Percentiles rank a stretch among this genome's conserved stretches.
These are phyloP conservation scores for Thinocorus orbignyianus DNA, from an alignment of 2,113 vertebrate species.

Conservation along the genomic window DNA sequence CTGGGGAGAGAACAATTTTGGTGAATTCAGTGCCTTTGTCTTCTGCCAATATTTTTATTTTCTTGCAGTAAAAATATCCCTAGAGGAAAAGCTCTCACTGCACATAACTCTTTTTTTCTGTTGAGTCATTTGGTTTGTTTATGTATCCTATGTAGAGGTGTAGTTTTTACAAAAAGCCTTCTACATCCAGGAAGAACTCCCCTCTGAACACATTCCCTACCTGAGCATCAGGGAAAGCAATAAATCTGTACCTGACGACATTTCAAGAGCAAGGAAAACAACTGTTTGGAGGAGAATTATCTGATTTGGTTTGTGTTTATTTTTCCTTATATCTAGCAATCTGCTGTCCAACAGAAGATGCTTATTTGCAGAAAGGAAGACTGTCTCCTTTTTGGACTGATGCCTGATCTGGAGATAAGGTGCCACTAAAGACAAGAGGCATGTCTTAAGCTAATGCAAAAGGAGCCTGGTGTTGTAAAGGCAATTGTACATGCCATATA, in stretches of 20 bases:
- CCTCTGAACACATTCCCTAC: not conserved
- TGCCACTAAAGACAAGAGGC: constrained; percentile 4
- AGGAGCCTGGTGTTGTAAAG: not conserved
- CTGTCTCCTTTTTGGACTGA: constrained; percentile 21
- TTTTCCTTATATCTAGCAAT: constrained; percentile 49
- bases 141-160: constrained; percentile 3
- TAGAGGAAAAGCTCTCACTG: not conserved
- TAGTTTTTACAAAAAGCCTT: constrained; percentile 5
- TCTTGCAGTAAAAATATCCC: constrained; percentile 22
- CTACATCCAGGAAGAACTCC: constrained; percentile 5
- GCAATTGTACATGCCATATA: not conserved
- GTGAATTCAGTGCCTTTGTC: constrained; percentile 6
- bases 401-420: not conserved
- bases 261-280: constrained; percentile 42
- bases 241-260: not conserved
- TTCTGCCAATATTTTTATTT: constrained; percentile 20
- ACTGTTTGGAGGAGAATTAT: not conserved
- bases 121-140: constrained; percentile 51
- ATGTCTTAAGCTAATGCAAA: not conserved
- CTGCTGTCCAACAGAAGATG: constrained; percentile 40
- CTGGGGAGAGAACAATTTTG: not conserved
- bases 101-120: not conserved
- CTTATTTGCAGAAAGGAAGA: constrained; percentile 29
- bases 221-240: constrained; percentile 35
- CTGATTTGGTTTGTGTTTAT: constrained; percentile 27